Conservation (phyloP, 2,113 vertebrate species). For the Ptyas mucosa region DNA sequence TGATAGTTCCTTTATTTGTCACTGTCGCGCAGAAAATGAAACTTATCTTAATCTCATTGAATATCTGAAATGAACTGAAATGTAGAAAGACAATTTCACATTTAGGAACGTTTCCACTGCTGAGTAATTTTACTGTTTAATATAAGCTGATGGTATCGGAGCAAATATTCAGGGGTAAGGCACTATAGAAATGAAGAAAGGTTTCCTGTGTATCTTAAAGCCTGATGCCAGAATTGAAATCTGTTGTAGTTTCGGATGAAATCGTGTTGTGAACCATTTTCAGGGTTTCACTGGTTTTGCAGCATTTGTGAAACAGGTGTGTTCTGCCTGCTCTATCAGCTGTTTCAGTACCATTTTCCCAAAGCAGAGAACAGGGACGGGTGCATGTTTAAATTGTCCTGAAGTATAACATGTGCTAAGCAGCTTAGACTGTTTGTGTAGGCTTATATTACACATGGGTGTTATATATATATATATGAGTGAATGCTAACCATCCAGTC, state of each 20-base stretch:
- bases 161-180: conserved; percentile 51
- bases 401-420: neutral
- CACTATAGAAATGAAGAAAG: conserved; percentile 51
- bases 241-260: conserved; percentile 64
- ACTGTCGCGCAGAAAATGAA: conserved; percentile 58
- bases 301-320: conserved; percentile 48
- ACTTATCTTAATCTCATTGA: conserved; percentile 50
- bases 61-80: conserved; percentile 12
- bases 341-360: conserved; percentile 5
- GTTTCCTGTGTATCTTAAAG: conserved; percentile 62
- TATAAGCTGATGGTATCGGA: conserved; percentile 54
- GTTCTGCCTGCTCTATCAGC: conserved; percentile 40
- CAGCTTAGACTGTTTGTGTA: neutral
- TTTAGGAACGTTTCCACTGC: conserved; percentile 44
- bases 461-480: neutral
- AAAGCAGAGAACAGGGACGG: neutral
- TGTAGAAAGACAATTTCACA: conserved; percentile 16
- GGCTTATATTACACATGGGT: neutral
- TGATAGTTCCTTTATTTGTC: conserved; percentile 56
- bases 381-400: neutral
- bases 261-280: conserved; percentile 60
- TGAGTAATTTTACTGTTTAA: conserved; percentile 62
- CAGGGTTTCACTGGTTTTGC: conserved; percentile 51
- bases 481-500: neutral
- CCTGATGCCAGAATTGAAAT: conserved; percentile 45